These are phyloP conservation scores for Eretmocerus hayati DNA, from an alignment of 2,888 invertebrate species.

Conservation along the genomic window DNA sequence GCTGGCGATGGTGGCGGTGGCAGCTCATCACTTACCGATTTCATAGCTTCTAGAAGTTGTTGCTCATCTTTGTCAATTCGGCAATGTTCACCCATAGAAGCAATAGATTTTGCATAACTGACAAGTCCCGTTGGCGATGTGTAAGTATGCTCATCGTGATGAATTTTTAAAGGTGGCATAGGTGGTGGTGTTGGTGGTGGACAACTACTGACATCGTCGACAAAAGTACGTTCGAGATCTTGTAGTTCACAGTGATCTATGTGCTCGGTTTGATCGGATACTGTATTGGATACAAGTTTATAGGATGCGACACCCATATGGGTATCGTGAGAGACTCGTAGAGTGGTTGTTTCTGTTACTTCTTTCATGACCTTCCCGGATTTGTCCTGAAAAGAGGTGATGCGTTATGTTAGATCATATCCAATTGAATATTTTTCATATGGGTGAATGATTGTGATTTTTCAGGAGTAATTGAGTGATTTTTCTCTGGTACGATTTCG, in stretches of 20 bases:
- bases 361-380: conserved; percentile 50
- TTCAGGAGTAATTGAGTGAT: no score
- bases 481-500: no score
- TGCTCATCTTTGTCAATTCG: conserved; percentile 5
- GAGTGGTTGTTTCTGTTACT: conserved; percentile 51
- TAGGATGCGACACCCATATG: conserved; percentile 51
- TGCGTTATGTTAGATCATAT: background rate
- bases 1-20: conserved; percentile 1
- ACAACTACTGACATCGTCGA: conserved; percentile 1
- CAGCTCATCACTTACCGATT: conserved; percentile 18
- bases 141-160: conserved; percentile 18
- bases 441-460: background rate
- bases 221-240: conserved; percentile 22
- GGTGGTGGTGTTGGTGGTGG: background rate
- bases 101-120: conserved; percentile 13
- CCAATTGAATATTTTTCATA: no score
- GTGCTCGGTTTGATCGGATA: conserved; percentile 40
- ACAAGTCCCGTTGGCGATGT: background rate
- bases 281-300: conserved; percentile 50
- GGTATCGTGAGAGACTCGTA: conserved; percentile 51
- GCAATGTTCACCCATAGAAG: background rate
- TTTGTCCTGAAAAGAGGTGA: conserved; percentile 30
- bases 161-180: background rate
- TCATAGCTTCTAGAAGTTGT: conserved; percentile 8
- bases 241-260: conserved; percentile 31